Base-by-base conservation (phyloP, 2,888 invertebrate genomes). In the Apamea monoglypha region DNA sequence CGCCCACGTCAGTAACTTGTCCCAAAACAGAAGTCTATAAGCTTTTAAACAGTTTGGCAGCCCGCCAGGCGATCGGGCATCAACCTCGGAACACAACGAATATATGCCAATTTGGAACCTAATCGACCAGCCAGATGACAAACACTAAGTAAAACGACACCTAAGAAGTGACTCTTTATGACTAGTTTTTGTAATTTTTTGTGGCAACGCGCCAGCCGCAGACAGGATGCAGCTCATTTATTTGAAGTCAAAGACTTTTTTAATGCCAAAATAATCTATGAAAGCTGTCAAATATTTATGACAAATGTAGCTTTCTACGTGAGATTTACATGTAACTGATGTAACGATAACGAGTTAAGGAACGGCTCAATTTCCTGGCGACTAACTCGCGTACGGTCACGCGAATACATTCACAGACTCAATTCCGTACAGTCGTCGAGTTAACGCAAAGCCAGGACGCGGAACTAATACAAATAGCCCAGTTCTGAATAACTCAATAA, bases 31-130 rank as follows among this genome's bases (percentile, higher is more conserved):
- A 85, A 90, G 90, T 90, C 90, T 90, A 91, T 92, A 91, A 93
- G 94, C 92, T 93, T 93, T 93, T 92, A 93, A 94, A 93, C 93
- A 93, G 93, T 89, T 93, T 95, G 95, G 95, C 95, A 82, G 63
- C 25, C 40, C 77, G 95, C 96, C 96, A 96, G 90, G 85, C 91
- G 92, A 91, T 89, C 94, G 95, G 94, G 90, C 95, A 94, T 93
- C 95, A 94, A 95, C 95, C 95, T 94, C 91, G 90, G 86, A 88
- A 88, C 90, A 91, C 89, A 86, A 89, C 81, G 81, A 88, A 89
- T 90, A 89, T 89, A 89, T 89, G 89, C 91, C 90, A 90, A 90
- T 90, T 89, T 85, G 78, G 81, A 89, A 90, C 89, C 86, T 89
- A 86, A 89, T 89, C 86, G 81, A 79, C 79, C 79, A 75, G 66